phyloP scores from a whole-genome alignment of 2,113 vertebrate species.

The Aix galericulata region DNA sequence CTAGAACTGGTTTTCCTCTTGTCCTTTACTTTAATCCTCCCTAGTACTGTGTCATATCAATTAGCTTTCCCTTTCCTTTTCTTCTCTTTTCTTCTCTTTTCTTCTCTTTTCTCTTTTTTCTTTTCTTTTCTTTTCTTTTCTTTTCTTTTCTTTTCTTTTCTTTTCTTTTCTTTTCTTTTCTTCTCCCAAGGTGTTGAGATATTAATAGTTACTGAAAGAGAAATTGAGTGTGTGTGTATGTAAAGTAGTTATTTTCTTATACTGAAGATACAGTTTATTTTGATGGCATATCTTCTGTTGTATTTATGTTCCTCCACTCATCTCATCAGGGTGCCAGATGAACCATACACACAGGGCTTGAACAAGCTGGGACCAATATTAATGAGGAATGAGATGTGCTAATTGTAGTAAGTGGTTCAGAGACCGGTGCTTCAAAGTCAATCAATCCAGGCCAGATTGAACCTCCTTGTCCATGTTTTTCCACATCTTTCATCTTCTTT shows the following conservation, averaged over 20 bases:
- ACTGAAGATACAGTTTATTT: slow-evolving; percentile 10
- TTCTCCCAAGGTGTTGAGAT: background rate
- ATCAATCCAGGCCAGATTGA: background rate
- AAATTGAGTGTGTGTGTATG: background rate
- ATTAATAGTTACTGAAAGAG: background rate
- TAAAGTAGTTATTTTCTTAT: background rate
- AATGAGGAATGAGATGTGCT: slow-evolving; percentile 14
- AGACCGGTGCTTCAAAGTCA: slow-evolving; percentile 1
- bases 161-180: too few relatives aligned
- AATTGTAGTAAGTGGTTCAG: slow-evolving; percentile 40
- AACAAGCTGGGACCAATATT: slow-evolving; percentile 35
- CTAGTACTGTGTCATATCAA: background rate
- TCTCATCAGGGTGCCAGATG: slow-evolving; percentile 37
- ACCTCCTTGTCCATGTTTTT: background rate
- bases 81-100: too few relatives aligned
- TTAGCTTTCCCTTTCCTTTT: background rate
- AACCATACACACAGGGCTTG: background rate
- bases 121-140: too few relatives aligned
- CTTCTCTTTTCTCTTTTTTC: too few relatives aligned
- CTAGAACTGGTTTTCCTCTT: background rate
- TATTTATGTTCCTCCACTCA: slow-evolving; percentile 7
- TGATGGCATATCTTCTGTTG: background rate
- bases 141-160: too few relatives aligned
- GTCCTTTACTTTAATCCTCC: background rate
- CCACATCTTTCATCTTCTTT: slow-evolving; percentile 2